phyloP scores from a whole-genome alignment of 2,797 vertebrate genomes.

The Mareca penelope region DNA sequence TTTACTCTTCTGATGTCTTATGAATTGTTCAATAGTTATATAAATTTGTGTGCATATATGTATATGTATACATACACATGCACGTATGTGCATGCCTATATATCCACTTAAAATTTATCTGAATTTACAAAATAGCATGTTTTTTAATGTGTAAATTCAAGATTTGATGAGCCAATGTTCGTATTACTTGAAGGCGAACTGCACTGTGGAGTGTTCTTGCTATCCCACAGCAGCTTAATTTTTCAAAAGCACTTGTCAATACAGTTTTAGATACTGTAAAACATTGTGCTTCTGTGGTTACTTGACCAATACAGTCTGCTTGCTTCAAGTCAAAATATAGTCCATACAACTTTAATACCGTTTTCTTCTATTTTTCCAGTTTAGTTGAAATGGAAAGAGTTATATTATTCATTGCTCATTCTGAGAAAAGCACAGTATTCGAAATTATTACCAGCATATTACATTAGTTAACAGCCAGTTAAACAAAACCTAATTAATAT shows the following conservation, averaged over 20 bases:
- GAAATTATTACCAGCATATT: not conserved
- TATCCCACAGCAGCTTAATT: not conserved
- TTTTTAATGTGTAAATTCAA: not conserved
- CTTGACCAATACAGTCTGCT: not conserved
- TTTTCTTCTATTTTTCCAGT: not conserved
- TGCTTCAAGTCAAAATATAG: not conserved
- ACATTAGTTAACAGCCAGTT: not conserved
- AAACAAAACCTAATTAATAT: not conserved
- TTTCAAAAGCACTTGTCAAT: constrained; percentile 2
- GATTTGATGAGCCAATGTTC: not conserved
- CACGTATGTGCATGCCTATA: not conserved
- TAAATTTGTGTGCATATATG: not conserved
- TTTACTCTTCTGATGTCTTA: not conserved
- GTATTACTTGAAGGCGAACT: not conserved
- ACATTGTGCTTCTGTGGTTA: constrained; percentile 8
- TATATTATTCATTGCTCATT: not conserved
- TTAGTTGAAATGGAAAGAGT: not conserved
- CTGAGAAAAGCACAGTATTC: not conserved
- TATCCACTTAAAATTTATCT: not conserved
- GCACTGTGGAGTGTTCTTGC: not conserved
- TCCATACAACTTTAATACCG: not conserved
- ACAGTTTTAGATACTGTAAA: not conserved
- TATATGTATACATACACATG: not conserved
- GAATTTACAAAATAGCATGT: not conserved
- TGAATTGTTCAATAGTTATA: not conserved